Percentiles rank a stretch among this genome's conserved stretches.
Evolutionary conservation across 2,113 vertebrate species (phyloP).

Genomic region (Eupsittula cactorum): DNA sequence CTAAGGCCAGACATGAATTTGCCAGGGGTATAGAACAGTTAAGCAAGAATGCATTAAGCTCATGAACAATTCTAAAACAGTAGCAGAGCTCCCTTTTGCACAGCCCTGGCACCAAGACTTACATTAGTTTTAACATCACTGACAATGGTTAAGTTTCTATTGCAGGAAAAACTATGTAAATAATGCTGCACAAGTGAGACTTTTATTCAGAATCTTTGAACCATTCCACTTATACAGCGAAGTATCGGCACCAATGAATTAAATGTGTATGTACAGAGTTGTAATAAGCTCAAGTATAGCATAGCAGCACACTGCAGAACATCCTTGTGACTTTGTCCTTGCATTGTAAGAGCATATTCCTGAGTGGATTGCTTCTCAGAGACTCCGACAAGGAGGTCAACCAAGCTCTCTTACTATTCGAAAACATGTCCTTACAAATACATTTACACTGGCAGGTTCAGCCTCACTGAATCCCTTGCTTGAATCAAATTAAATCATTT

Average conservation of each 20-base stretch:
- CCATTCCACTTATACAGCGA: not conserved
- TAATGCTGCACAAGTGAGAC: not conserved
- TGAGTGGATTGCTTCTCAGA: slow-evolving; percentile 11
- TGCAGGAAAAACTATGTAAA: not conserved
- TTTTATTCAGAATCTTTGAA: not conserved
- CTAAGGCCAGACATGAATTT: not conserved
- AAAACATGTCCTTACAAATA: slow-evolving; percentile 48
- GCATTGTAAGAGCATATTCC: not conserved
- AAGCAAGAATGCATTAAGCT: not conserved
- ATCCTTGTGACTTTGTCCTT: not conserved
- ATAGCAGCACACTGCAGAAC: not conserved
- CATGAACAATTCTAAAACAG: not conserved
- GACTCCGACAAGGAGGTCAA: slow-evolving; percentile 21
- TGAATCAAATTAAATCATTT: slow-evolving; percentile 45
- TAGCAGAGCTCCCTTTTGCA: not conserved
- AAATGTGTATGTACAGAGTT: not conserved
- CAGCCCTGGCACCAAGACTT: not conserved
- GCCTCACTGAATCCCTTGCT: not conserved
- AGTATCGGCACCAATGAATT: not conserved
- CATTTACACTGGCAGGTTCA: slow-evolving; percentile 33
- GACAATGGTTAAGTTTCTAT: not conserved
- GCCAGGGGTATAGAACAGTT: not conserved
- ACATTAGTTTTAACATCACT: not conserved
- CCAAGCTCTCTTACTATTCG: not conserved
- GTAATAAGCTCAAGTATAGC: not conserved